Percentiles rank a stretch among this genome's conserved stretches.
These are phyloP conservation scores for Dasysyrphus albostriatus DNA, from an alignment of 2,888 invertebrate genomes.

Conservation along the genomic window DNA sequence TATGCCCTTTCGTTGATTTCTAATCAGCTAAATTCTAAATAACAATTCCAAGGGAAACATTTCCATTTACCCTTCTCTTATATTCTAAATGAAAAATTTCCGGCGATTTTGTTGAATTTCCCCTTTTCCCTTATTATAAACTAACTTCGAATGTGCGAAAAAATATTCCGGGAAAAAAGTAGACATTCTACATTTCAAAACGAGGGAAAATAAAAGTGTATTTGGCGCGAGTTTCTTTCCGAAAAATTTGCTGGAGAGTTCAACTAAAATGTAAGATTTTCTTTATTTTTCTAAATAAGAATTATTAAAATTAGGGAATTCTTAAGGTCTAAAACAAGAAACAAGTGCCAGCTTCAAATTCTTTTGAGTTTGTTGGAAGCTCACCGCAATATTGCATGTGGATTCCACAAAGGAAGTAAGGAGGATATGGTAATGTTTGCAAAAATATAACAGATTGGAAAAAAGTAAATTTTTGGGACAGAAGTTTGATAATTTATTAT, in stretches of 20 bases:
- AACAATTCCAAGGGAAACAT: background rate
- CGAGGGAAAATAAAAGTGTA: background rate
- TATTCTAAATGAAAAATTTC: background rate
- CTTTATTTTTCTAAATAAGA: background rate
- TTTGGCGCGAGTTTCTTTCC: background rate
- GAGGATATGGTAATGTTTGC: too few relatives aligned
- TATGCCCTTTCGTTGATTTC: too few relatives aligned
- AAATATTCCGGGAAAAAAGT: background rate
- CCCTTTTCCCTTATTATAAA: background rate
- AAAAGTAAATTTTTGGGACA: too few relatives aligned
- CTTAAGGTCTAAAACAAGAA: background rate
- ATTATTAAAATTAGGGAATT: background rate
- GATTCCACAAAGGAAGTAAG: too few relatives aligned
- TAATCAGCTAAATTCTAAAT: background rate
- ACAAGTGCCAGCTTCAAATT: background rate
- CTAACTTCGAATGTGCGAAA: too few relatives aligned
- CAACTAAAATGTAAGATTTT: background rate
- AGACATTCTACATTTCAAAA: background rate
- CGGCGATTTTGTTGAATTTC: background rate
- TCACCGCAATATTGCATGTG: background rate
- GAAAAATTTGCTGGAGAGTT: background rate
- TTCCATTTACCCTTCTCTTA: background rate
- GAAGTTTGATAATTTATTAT: too few relatives aligned
- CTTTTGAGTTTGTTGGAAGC: background rate
- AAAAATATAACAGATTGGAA: too few relatives aligned